Percentiles rank a stretch among this genome's conserved stretches.
phyloP scores from a whole-genome alignment of 2,797 vertebrate species.

The Eremophila alpestris region DNA sequence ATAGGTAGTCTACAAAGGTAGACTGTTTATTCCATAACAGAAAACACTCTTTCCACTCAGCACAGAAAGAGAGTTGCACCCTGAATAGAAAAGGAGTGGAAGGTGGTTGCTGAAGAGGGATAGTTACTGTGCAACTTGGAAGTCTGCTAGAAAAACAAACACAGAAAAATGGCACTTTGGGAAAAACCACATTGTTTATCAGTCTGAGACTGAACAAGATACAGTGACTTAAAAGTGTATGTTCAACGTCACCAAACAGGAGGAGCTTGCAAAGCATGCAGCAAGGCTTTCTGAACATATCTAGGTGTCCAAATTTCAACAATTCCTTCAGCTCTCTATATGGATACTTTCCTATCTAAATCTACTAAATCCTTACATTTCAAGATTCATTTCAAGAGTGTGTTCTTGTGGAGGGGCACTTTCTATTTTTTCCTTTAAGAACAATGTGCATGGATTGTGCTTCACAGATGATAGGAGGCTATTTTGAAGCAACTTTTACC shows the following conservation, averaged over 20 bases:
- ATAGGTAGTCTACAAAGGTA: neutral
- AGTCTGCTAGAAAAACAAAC: conserved; percentile 34
- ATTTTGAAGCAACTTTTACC: neutral
- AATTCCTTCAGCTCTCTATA: neutral
- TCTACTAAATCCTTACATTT: neutral
- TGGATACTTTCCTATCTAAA: neutral
- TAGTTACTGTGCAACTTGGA: neutral
- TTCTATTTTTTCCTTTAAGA: neutral
- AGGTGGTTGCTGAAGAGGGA: neutral
- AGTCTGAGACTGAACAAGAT: conserved; percentile 1
- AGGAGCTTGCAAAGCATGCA: neutral
- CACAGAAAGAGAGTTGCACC: neutral
- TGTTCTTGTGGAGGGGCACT: neutral
- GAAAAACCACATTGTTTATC: conserved; percentile 23
- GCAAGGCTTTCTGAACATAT: neutral
- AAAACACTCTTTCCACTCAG: neutral
- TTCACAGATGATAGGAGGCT: neutral
- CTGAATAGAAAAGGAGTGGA: conserved; percentile 8
- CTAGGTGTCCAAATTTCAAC: neutral
- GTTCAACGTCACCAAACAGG: neutral
- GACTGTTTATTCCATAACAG: neutral
- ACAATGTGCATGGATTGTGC: neutral
- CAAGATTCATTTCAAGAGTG: neutral
- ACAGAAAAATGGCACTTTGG: neutral
- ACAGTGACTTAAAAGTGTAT: neutral